phyloP scores from a whole-genome alignment of 2,888 invertebrate genomes.

The Athripsodes cinereus region DNA sequence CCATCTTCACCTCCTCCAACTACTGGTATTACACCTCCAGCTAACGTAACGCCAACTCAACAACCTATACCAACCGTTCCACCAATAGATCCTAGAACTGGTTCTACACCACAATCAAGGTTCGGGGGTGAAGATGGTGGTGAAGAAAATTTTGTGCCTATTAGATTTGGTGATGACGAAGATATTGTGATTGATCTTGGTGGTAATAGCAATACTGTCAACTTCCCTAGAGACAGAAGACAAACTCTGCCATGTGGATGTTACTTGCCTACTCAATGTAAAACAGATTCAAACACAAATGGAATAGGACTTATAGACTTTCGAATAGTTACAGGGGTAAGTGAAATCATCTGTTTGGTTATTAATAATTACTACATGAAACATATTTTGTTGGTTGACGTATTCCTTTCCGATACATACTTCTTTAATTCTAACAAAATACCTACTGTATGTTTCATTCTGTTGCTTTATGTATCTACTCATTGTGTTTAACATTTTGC shows the following conservation, averaged over 20 bases:
- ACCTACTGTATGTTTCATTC: too few species aligned
- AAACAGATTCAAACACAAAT: constrained; percentile 33
- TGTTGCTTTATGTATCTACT: too few species aligned
- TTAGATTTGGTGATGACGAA: constrained; percentile 16
- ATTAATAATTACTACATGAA: too few species aligned
- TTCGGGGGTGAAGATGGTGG: constrained; percentile 28
- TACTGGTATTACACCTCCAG: constrained; percentile 2
- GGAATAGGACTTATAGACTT: constrained; percentile 56
- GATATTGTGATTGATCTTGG: constrained; percentile 31
- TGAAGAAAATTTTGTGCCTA: constrained; percentile 6
- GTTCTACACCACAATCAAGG: constrained; percentile 27
- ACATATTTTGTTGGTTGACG: too few species aligned
- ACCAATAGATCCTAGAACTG: constrained; percentile 45
- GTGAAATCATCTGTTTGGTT: too few species aligned
- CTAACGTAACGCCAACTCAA: constrained; percentile 27
- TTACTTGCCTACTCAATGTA: constrained; percentile 40
- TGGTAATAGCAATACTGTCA: constrained; percentile 33
- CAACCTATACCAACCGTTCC: constrained; percentile 7
- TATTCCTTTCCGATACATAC: too few species aligned
- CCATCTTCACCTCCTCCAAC: constrained; percentile 28
- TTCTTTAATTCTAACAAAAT: too few species aligned
- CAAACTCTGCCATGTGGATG: constrained; percentile 36
- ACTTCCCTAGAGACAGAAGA: constrained; percentile 12
- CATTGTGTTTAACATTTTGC: too few species aligned
- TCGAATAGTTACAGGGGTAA: constrained; percentile 56